Base-by-base conservation (phyloP, 2,113 vertebrate genomes). In the Rana temporaria region DNA sequence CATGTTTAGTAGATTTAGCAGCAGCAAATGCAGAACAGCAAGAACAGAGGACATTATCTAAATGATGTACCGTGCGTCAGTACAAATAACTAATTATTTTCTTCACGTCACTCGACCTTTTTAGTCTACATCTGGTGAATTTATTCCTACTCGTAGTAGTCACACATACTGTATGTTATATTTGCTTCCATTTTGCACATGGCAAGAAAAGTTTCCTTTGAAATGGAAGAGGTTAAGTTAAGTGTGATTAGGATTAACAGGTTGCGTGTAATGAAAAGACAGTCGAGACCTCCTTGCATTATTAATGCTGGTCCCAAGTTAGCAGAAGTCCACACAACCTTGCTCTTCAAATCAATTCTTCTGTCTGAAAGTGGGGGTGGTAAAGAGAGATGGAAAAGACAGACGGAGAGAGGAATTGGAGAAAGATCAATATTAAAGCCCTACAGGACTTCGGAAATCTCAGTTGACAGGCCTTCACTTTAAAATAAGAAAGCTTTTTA, bases 291-390 rank as follows among this genome's bases (percentile, higher is more conserved):
- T 82, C 26, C 38, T 48, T 82, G 62, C 80, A 82, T 82, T 82
- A 82, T 82, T 82, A 67, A 82, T 82, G 71, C 52, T 26, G 71
- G 71, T 82, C 80, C 53, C 71, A 38, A 67, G 42, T 75, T 42
- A 82, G 63, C 80, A 75, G 63, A 67, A 30, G 80, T 55, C 62
- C 62, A 67, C 62, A 75, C 52, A 68, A 62, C 30, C 62, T 74
- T 24, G 26, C 52, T 75, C 57, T 74, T 74, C 62, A 56, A 19
- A 82, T 82, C 80, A 82, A 74, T 74, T 42, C 71, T 67, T 82
- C 52, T 68, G 80, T 82, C 80, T 75, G 71, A 75, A 53, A 42
- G 56, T 18, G 63, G 52, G 71, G 48, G 62, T 42, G 26, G 79
- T 26, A 26, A 55, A 62, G 60, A n/a, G 24, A 17, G 22, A 70